phyloP scores from a whole-genome alignment of 2,113 vertebrate genomes.

The Taxidea taxus region DNA sequence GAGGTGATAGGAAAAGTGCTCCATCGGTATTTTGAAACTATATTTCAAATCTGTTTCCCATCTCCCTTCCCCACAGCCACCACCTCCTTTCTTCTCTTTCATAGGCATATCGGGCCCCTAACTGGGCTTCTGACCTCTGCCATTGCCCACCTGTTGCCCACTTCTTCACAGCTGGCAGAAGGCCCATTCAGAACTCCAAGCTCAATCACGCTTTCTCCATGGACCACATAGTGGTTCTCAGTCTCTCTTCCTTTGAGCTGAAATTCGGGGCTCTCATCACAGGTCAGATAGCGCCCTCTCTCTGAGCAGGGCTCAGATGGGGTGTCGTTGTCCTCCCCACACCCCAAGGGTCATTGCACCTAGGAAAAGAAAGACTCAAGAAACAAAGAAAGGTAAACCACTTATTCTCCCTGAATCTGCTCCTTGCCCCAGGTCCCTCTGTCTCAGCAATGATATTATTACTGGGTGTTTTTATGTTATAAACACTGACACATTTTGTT shows the following conservation, averaged over 20 bases:
- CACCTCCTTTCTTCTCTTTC: background rate
- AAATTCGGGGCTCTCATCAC: rapidly evolving
- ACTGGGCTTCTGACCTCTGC: background rate
- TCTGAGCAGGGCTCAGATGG: background rate
- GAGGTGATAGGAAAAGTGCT: background rate
- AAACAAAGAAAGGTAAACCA: background rate
- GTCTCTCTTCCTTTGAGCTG: background rate
- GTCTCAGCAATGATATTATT: background rate
- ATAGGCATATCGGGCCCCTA: background rate
- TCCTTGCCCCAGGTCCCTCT: background rate
- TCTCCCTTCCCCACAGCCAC: background rate
- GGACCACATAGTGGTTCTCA: background rate
- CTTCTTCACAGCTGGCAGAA: rapidly evolving
- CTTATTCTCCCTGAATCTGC: background rate
- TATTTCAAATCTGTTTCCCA: background rate
- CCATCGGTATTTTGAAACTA: background rate
- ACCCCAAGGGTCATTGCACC: background rate
- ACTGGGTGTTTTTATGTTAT: background rate
- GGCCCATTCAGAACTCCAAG: background rate
- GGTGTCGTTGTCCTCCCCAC: background rate
- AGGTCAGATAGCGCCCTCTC: background rate
- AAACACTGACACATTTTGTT: background rate
- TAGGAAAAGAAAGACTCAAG: background rate
- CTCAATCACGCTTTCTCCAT: rapidly evolving
- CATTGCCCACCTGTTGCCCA: background rate